Conservation (phyloP, 2,888 invertebrate species). For the Antheraea assamensis region DNA sequence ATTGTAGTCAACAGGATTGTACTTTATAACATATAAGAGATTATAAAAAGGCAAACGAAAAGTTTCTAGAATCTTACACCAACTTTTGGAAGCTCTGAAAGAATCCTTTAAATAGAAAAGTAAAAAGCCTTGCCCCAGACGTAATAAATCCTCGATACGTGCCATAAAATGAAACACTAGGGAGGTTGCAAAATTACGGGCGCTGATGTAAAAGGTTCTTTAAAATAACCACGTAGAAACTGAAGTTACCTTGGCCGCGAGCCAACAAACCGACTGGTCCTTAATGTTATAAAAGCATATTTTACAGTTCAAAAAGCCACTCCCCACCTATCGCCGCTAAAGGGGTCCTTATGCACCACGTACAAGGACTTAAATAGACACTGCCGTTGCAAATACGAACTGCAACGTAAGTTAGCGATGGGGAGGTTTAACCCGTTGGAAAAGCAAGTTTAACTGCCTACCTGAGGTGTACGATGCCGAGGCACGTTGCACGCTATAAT, state of each 20-base stretch:
- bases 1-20: too few species aligned
- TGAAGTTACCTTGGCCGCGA: neutral
- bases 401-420: conserved; percentile 4
- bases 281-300: conserved; percentile 8
- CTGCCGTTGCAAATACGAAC: conserved; percentile 3
- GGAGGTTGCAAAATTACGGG: neutral
- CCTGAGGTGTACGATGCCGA: neutral
- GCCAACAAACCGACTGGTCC: neutral
- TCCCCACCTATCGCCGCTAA: neutral
- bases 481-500: conserved; percentile 4
- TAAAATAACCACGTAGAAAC: neutral
- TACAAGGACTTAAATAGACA: conserved; percentile 7
- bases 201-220: neutral
- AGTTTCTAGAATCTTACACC: neutral
- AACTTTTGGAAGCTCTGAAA: neutral
- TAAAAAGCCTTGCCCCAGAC: neutral
- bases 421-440: conserved; percentile 13
- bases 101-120: neutral
- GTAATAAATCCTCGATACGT: conserved; percentile 12
- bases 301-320: neutral
- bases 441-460: conserved; percentile 11
- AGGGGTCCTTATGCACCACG: conserved; percentile 11
- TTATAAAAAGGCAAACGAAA: neutral
- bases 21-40: too few species aligned
- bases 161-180: conserved; percentile 8